These are phyloP conservation scores for Ariopsis seemanni DNA, from an alignment of 2,113 vertebrate species.

Conservation along the genomic window DNA sequence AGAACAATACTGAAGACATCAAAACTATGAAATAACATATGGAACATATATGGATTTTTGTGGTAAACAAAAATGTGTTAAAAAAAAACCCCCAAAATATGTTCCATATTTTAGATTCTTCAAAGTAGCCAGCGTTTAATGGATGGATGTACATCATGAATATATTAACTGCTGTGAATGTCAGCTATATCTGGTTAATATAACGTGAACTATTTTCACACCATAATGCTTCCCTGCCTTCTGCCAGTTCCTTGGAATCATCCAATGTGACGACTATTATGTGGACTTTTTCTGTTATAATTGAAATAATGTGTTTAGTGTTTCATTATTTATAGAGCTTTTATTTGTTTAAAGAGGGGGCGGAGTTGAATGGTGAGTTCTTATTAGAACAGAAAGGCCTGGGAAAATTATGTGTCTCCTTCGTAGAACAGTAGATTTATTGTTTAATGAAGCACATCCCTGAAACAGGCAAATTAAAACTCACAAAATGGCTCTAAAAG, in stretches of 20 bases:
- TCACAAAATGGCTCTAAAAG: not conserved
- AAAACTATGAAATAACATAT: too few species aligned
- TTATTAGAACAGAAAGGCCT: not conserved
- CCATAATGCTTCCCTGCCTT: not conserved
- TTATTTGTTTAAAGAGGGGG: not conserved
- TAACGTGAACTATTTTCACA: not conserved
- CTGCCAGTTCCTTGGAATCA: not conserved
- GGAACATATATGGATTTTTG: too few species aligned
- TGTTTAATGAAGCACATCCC: not conserved
- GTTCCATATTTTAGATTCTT: too few species aligned
- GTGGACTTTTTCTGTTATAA: not conserved
- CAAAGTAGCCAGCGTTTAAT: too few species aligned
- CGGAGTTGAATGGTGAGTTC: not conserved
- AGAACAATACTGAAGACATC: too few species aligned
- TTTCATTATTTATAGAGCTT: not conserved
- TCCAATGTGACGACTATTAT: not conserved
- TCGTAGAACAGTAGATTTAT: not conserved
- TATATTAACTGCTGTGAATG: not conserved
- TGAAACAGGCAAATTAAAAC: not conserved
- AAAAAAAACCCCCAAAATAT: too few species aligned
- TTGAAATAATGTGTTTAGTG: not conserved
- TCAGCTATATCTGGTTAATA: not conserved
- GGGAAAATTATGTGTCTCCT: not conserved
- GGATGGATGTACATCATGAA: too few species aligned
- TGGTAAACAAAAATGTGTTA: too few species aligned